A percentile compares a stretch with the other conserved stretches of the same genome.
Evolutionary conservation across 2,797 vertebrate genomes (phyloP).

Genomic region (Sibirionetta formosa): DNA sequence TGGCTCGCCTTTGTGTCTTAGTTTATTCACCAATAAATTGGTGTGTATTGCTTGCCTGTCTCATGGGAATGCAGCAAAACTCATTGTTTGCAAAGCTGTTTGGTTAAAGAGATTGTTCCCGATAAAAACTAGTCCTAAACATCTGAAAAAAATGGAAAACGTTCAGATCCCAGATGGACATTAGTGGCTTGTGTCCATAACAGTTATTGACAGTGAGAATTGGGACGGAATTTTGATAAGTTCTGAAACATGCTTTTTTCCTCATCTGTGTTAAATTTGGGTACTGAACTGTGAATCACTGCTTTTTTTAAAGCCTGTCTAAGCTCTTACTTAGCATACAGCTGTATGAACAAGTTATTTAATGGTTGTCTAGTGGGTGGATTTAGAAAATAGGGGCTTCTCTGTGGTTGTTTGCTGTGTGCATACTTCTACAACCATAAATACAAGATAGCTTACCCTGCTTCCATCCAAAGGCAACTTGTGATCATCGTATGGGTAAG

Average conservation of each 20-base stretch:
- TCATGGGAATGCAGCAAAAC: background rate
- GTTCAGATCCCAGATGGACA: slow-evolving; percentile 55
- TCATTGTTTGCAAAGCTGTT: slow-evolving; percentile 47
- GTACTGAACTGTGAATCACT: background rate
- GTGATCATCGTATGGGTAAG: rapidly evolving
- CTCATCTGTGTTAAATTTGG: slow-evolving; percentile 34
- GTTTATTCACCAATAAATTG: slow-evolving; percentile 33
- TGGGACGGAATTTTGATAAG: slow-evolving; percentile 1
- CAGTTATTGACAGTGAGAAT: slow-evolving; percentile 42
- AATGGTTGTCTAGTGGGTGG: background rate
- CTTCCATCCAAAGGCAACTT: background rate
- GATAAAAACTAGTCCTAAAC: slow-evolving; percentile 54
- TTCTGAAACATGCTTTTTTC: background rate
- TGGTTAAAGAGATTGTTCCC: slow-evolving; percentile 42
- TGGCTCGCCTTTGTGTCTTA: slow-evolving; percentile 13
- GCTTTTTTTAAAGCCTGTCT: background rate
- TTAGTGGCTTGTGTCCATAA: slow-evolving; percentile 14
- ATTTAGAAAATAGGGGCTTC: background rate
- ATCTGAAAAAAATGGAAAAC: slow-evolving; percentile 45
- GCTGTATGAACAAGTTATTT: background rate
- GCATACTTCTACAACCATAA: background rate
- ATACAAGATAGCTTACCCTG: background rate
- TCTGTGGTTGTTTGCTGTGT: background rate
- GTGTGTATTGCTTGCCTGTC: background rate
- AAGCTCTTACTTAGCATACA: slow-evolving; percentile 10